phyloP scores from a whole-genome alignment of 2,797 vertebrate species.

The Poecilia gillii region DNA sequence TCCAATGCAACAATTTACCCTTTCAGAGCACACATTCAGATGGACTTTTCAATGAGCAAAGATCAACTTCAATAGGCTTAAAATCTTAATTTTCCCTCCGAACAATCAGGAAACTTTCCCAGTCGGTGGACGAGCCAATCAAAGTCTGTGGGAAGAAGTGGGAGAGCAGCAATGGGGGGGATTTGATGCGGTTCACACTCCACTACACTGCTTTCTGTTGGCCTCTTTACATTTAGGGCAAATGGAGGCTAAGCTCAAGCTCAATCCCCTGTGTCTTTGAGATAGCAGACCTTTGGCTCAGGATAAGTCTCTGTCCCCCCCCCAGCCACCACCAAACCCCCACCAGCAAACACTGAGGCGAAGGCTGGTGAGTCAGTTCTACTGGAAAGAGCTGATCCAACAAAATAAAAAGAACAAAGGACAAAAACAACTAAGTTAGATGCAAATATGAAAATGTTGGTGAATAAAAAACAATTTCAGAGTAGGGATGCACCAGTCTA shows the following conservation, averaged over 20 bases:
- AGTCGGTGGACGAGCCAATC: conserved; percentile 78
- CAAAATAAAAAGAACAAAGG: conserved; percentile 31
- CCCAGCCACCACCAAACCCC: conserved; percentile 10
- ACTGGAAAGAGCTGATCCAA: conserved; percentile 26
- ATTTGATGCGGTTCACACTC: conserved; percentile 87
- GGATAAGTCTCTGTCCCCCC: conserved; percentile 65
- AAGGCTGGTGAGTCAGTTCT: conserved; percentile 27
- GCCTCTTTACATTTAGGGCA: conserved; percentile 79
- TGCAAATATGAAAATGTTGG: background rate
- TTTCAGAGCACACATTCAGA: conserved; percentile 79
- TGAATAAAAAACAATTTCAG: background rate
- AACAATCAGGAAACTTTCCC: conserved; percentile 83
- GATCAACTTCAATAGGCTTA: conserved; percentile 87
- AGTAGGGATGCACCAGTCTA: no score
- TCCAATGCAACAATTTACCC: conserved; percentile 68
- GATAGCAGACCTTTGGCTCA: conserved; percentile 63
- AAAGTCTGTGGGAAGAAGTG: conserved; percentile 78
- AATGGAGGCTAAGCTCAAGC: conserved; percentile 74
- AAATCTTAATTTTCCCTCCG: conserved; percentile 84
- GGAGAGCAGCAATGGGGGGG: conserved; percentile 67
- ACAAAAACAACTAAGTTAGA: conserved; percentile 1
- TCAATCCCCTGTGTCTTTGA: conserved; percentile 76
- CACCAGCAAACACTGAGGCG: conserved; percentile 16
- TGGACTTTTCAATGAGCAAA: conserved; percentile 80
- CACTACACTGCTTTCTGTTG: conserved; percentile 80